A percentile compares a stretch with the other conserved stretches of the same genome.
Conservation (phyloP, 2,113 vertebrate genomes). For the Numenius arquata region DNA sequence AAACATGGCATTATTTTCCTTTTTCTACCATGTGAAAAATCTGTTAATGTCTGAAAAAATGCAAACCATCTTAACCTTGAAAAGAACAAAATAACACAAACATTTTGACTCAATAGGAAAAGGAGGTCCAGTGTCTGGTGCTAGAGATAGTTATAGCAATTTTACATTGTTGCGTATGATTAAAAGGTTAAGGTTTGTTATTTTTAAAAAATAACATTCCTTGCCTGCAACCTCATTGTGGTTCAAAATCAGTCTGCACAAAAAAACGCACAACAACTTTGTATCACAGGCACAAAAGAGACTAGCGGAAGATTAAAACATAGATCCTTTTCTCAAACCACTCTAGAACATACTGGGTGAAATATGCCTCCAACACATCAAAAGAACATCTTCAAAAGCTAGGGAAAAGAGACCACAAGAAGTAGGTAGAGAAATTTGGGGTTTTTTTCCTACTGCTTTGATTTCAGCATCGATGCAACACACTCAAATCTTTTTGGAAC, state of each 20-base stretch:
- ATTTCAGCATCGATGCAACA: not conserved
- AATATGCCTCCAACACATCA: not conserved
- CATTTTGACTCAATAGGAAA: not conserved
- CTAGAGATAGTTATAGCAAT: not conserved
- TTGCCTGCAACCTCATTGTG: not conserved
- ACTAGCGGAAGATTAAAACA: not conserved
- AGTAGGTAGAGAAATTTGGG: not conserved
- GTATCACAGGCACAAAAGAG: not conserved
- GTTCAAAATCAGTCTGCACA: not conserved
- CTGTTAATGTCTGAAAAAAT: not conserved
- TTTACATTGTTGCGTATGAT: not conserved
- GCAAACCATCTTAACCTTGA: not conserved
- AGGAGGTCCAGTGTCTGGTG: not conserved
- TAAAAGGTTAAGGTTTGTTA: not conserved
- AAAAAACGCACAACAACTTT: not conserved
- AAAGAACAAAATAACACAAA: not conserved
- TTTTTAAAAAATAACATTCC: not conserved
- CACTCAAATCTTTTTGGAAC: not conserved
- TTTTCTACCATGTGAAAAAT: not conserved
- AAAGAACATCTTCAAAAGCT: not conserved
- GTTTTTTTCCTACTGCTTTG: not conserved
- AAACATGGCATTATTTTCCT: not conserved
- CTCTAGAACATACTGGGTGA: not conserved
- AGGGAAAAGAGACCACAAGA: not conserved
- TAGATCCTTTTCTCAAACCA: not conserved